Evolutionary conservation across 1,140 invertebrate species (phyloP).

Genomic region (Cotesia chilonis): DNA sequence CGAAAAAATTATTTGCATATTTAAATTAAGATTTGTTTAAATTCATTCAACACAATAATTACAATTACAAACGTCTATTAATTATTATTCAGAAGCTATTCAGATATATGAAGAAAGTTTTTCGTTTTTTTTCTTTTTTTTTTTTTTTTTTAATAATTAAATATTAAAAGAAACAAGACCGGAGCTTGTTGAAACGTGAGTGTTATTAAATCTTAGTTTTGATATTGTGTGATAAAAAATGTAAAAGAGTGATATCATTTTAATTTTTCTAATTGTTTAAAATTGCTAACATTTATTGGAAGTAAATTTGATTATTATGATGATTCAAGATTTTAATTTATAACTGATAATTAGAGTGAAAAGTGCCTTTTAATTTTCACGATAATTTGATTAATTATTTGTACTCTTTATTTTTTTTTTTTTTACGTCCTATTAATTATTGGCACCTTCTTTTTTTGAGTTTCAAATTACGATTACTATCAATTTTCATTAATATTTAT

Average conservation of each 20-base stretch:
- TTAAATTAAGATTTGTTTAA: constrained; percentile 7
- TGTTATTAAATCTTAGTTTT: constrained; percentile 26
- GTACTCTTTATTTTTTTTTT: constrained; percentile 10
- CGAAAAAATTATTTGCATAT: constrained; percentile 42
- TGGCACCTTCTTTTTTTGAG: constrained; percentile 50
- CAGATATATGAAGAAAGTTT: not conserved
- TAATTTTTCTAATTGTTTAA: constrained; percentile 7
- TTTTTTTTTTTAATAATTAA: constrained; percentile 24
- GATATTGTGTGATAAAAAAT: constrained; percentile 34
- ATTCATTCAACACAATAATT: constrained; percentile 32
- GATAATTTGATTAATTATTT: constrained; percentile 17
- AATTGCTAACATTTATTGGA: not conserved
- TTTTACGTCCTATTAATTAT: constrained; percentile 39
- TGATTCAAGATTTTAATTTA: not conserved
- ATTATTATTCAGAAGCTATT: constrained; percentile 33
- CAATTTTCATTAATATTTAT: constrained; percentile 60
- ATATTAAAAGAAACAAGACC: not conserved
- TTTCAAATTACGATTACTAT: constrained; percentile 28
- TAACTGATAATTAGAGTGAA: not conserved
- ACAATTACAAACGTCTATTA: constrained; percentile 26
- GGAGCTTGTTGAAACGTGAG: constrained; percentile 38
- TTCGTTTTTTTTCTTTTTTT: constrained; percentile 30
- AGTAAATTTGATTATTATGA: constrained; percentile 14
- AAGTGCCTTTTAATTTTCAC: not conserved
- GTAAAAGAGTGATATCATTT: constrained; percentile 33